Conservation (phyloP, 92 coral and sea anemone species). For the Galaxea fascicularis region DNA sequence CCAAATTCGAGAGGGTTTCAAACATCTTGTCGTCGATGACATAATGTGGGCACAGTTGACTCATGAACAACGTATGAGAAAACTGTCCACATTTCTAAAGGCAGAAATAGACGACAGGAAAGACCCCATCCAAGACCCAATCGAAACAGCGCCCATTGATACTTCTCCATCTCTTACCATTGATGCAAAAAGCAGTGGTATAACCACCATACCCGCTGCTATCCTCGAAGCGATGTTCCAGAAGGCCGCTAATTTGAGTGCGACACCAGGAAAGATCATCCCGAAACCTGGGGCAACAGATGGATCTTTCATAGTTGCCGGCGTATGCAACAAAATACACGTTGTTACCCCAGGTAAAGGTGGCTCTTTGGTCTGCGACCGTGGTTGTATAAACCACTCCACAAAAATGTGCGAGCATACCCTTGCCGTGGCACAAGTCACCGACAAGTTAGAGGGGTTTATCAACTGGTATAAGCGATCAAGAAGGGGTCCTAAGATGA, state of each 20-base stretch:
- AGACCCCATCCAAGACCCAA: not conserved
- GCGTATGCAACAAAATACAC: slow-evolving; percentile 50
- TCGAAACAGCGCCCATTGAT: no score
- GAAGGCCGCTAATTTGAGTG: slow-evolving; percentile 24
- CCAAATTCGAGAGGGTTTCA: slow-evolving; percentile 25
- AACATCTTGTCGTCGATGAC: slow-evolving; percentile 31
- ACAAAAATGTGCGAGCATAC: slow-evolving; percentile 55
- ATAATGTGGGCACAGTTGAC: slow-evolving; percentile 26
- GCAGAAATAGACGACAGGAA: slow-evolving; percentile 36
- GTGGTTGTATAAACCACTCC: slow-evolving; percentile 38
- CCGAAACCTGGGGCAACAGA: slow-evolving; percentile 60
- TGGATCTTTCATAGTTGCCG: slow-evolving; percentile 62
- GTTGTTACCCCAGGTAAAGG: slow-evolving; percentile 60
- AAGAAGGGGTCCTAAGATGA: slow-evolving; percentile 19
- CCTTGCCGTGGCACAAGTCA: slow-evolving; percentile 62
- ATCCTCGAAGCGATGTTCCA: slow-evolving; percentile 40
- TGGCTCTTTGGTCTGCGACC: slow-evolving; percentile 54
- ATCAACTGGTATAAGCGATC: no score
- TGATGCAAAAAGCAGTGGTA: not conserved
- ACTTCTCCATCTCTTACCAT: not conserved
- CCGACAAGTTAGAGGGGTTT: no score
- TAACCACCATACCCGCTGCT: slow-evolving; percentile 32
- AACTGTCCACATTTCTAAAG: slow-evolving; percentile 12
- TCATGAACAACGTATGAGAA: slow-evolving; percentile 27
- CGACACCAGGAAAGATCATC: slow-evolving; percentile 32